A percentile compares a stretch with the other conserved stretches of the same genome.
phyloP scores from a whole-genome alignment of 1,140 invertebrate species.

The Drosophila novamexicana region DNA sequence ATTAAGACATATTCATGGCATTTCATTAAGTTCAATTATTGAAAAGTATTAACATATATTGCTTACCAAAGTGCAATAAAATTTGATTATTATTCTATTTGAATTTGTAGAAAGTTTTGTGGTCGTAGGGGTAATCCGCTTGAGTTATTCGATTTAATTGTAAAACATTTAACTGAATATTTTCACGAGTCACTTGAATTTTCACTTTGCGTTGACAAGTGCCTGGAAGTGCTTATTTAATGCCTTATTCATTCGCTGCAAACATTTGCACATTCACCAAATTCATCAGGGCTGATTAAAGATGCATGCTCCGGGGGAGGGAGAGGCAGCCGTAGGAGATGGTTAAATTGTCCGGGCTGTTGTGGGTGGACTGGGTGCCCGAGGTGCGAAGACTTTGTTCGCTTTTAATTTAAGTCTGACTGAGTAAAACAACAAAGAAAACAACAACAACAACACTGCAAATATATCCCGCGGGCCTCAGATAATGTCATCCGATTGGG shows the following conservation, averaged over 20 bases:
- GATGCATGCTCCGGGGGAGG: slow-evolving; percentile 52
- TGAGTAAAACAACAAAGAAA: slow-evolving; percentile 30
- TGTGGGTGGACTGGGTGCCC: slow-evolving; percentile 6
- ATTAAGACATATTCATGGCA: too few relatives aligned
- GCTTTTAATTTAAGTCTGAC: slow-evolving; percentile 73
- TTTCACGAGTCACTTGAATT: slow-evolving; percentile 70
- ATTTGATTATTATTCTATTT: slow-evolving; percentile 5
- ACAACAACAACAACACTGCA: slow-evolving; percentile 12
- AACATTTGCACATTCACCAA: slow-evolving; percentile 75
- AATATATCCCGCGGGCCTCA: slow-evolving; percentile 46
- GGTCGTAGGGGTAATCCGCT: slow-evolving; percentile 22
- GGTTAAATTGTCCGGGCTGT: background rate
- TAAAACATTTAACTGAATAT: slow-evolving; percentile 69
- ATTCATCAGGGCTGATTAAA: slow-evolving; percentile 78
- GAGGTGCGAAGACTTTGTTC: slow-evolving; percentile 69
- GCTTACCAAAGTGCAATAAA: slow-evolving; percentile 13
- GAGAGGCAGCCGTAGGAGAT: background rate
- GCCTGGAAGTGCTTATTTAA: slow-evolving; percentile 76
- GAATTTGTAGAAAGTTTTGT: slow-evolving; percentile 2
- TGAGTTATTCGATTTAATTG: slow-evolving; percentile 24
- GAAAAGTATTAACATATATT: background rate
- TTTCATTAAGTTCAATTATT: background rate
- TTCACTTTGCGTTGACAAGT: slow-evolving; percentile 75
- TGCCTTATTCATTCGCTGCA: slow-evolving; percentile 77
- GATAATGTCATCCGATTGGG: slow-evolving; percentile 80